These are phyloP conservation scores for Thamnaconus septentrionalis DNA, from an alignment of 2,113 vertebrate genomes.

Conservation along the genomic window DNA sequence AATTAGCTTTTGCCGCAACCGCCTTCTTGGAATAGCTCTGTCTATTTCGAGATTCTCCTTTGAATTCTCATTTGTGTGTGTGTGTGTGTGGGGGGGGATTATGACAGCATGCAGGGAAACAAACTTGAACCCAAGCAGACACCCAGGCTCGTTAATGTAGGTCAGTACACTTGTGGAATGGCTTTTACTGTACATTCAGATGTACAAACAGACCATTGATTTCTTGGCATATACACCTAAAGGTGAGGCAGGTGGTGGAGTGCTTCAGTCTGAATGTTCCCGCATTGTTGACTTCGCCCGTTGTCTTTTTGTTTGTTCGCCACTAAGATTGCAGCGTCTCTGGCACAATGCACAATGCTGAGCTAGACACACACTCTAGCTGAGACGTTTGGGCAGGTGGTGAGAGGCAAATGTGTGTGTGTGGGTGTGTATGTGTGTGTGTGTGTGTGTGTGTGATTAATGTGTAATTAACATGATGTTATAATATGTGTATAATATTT, in stretches of 20 bases:
- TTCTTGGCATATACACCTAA: slow-evolving; percentile 20
- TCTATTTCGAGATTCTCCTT: slow-evolving; percentile 11
- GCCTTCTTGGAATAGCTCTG: slow-evolving; percentile 15
- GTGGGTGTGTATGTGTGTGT: too few relatives aligned
- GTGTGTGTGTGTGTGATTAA: too few relatives aligned
- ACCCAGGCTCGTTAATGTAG: slow-evolving; percentile 19
- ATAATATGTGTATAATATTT: too few relatives aligned
- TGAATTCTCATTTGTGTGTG: slow-evolving; percentile 5
- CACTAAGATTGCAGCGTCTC: too few relatives aligned
- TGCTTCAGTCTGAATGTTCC: not conserved
- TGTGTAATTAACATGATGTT: too few relatives aligned
- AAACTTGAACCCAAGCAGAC: slow-evolving; percentile 14
- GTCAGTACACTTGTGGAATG: slow-evolving; percentile 6
- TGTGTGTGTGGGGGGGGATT: too few relatives aligned
- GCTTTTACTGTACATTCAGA: slow-evolving; percentile 7
- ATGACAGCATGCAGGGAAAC: slow-evolving; percentile 21
- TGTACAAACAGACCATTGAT: slow-evolving; percentile 29
- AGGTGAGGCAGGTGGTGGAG: not conserved
- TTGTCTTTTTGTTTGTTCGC: not conserved
- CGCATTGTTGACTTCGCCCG: not conserved
- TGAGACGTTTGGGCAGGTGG: too few relatives aligned
- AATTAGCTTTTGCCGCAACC: slow-evolving; percentile 13
- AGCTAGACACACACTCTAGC: too few relatives aligned
- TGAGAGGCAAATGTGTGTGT: too few relatives aligned
- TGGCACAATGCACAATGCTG: too few relatives aligned